Percentiles rank a stretch among this genome's conserved stretches.
Evolutionary conservation across 2,113 vertebrate genomes (phyloP).

Genomic region (Grantiella picta): DNA sequence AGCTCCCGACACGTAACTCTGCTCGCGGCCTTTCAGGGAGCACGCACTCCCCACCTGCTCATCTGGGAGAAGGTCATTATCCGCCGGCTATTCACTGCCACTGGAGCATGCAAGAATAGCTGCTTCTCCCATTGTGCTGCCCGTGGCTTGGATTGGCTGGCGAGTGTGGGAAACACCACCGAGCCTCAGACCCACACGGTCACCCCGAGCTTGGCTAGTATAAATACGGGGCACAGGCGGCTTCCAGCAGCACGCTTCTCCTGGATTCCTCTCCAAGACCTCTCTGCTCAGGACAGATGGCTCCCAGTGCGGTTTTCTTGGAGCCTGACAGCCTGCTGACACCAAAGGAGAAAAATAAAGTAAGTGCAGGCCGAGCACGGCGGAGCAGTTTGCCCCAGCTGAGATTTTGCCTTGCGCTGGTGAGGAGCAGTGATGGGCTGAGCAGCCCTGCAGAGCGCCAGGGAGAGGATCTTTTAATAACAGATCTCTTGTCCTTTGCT

Average conservation of each 20-base stretch:
- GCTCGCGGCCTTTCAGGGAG: conserved; percentile 1
- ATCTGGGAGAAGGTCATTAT: conserved; percentile 64
- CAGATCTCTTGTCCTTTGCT: not conserved
- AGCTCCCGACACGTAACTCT: conserved; percentile 42
- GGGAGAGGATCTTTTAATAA: not conserved
- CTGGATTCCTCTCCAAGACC: not conserved
- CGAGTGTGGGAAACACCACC: conserved; percentile 73
- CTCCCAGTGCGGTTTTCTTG: conserved; percentile 55
- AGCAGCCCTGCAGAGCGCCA: not conserved
- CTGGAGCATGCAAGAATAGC: conserved; percentile 68
- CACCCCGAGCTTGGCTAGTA: not conserved
- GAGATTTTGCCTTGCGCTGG: not conserved
- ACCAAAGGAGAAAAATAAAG: conserved; percentile 72
- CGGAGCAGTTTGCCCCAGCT: not conserved
- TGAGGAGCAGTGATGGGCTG: not conserved
- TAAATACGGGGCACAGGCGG: conserved; percentile 48
- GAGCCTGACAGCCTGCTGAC: conserved; percentile 40
- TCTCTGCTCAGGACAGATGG: conserved; percentile 32
- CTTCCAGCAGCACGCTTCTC: not conserved
- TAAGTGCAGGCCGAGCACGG: conserved; percentile 42
- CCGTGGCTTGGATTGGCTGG: conserved; percentile 66
- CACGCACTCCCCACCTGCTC: conserved; percentile 71
- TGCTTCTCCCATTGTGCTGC: conserved; percentile 51
- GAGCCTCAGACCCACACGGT: conserved; percentile 53
- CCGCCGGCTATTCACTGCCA: conserved; percentile 55